Conservation (phyloP, 1,140 invertebrate species). For the Ptiloglossa arizonensis region DNA sequence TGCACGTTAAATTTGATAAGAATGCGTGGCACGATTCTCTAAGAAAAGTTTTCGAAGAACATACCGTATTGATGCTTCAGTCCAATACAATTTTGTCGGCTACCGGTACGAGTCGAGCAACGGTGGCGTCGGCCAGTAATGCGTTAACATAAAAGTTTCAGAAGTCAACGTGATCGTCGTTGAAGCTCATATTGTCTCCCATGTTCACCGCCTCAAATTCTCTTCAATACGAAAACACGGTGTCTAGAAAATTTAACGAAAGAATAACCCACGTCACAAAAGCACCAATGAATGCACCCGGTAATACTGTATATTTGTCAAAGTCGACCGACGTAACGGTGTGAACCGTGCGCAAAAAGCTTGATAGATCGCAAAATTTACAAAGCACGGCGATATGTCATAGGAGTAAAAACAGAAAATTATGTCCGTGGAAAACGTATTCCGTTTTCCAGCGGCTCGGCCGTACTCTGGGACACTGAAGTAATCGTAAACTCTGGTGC, state of each 20-base stretch:
- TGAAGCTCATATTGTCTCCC: no score
- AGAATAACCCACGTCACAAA: not conserved
- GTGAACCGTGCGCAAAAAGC: not conserved
- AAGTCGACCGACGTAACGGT: not conserved
- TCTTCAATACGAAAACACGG: not conserved
- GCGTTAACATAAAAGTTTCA: no score
- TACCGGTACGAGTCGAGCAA: no score
- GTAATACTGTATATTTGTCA: not conserved
- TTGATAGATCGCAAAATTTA: slow-evolving; percentile 13
- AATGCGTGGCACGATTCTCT: no score
- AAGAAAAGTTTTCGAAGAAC: no score
- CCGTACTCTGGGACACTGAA: slow-evolving; percentile 16
- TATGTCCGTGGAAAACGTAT: slow-evolving; percentile 20
- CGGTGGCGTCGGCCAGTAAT: no score
- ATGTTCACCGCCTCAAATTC: no score
- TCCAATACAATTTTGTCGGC: no score
- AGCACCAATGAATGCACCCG: not conserved
- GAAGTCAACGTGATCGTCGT: no score
- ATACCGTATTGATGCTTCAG: no score
- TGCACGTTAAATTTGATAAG: no score
- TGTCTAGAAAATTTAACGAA: not conserved
- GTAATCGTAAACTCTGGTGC: slow-evolving; percentile 40
- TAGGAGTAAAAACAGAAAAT: slow-evolving; percentile 9
- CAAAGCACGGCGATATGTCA: slow-evolving; percentile 26
- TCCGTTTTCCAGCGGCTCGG: slow-evolving; percentile 10